A percentile compares a stretch with the other conserved stretches of the same genome.
phyloP scores from a whole-genome alignment of 2,113 vertebrate genomes.

The Actinemys pallida region DNA sequence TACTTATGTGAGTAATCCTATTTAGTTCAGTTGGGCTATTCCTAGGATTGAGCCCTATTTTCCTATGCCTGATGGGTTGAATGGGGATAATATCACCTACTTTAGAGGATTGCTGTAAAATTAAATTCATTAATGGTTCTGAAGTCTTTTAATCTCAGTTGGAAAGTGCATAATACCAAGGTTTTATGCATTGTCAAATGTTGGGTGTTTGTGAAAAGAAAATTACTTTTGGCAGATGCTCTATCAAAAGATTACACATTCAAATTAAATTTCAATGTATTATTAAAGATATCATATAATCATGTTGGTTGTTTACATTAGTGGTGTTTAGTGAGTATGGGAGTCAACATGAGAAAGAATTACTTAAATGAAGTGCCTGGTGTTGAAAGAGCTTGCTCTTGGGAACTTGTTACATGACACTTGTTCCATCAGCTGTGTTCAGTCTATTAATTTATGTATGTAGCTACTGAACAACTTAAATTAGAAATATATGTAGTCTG shows the following conservation, averaged over 20 bases:
- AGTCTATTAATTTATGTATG: not conserved
- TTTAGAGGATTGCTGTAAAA: not conserved
- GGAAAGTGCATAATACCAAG: not conserved
- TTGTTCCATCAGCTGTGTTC: not conserved
- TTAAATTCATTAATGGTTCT: not conserved
- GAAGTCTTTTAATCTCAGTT: not conserved
- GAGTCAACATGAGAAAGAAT: not conserved
- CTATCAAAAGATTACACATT: not conserved
- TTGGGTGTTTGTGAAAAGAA: not conserved
- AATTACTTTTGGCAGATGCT: not conserved
- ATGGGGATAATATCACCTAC: not conserved
- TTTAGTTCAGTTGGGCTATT: too few species aligned
- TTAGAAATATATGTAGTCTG: not conserved
- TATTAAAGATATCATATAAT: not conserved
- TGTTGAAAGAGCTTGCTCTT: not conserved
- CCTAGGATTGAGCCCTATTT: not conserved
- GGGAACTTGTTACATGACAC: not conserved
- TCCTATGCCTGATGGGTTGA: not conserved
- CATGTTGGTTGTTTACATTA: not conserved
- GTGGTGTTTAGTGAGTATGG: not conserved
- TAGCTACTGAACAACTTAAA: not conserved
- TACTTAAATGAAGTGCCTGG: not conserved
- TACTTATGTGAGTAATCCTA: too few species aligned
- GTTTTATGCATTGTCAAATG: not conserved
- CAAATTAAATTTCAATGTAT: not conserved